A percentile compares a stretch with the other conserved stretches of the same genome.
Conservation (phyloP, 2,113 vertebrate genomes). For the Ia io region DNA sequence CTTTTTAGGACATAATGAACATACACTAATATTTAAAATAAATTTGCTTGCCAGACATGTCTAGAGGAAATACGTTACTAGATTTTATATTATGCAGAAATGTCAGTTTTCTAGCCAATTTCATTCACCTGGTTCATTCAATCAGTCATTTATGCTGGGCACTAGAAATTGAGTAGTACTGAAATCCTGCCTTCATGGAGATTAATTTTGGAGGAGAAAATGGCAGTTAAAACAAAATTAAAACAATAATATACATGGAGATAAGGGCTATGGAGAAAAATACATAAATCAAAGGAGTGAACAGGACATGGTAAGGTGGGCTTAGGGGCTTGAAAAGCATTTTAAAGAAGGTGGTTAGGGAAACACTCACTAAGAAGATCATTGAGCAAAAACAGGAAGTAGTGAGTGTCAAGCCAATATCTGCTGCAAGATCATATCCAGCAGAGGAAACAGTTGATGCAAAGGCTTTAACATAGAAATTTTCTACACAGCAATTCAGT, state of each 20-base stretch:
- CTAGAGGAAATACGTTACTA: background rate
- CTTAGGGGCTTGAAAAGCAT: background rate
- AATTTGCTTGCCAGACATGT: background rate
- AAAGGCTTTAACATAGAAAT: background rate
- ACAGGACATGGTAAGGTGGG: background rate
- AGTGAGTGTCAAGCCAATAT: background rate
- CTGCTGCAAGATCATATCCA: background rate
- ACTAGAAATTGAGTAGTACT: conserved; percentile 22
- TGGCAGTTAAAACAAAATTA: background rate
- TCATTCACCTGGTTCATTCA: conserved; percentile 1
- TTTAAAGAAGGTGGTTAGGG: background rate
- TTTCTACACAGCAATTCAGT: background rate
- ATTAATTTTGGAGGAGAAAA: background rate
- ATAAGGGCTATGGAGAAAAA: background rate
- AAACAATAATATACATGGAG: background rate
- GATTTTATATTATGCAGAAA: conserved; percentile 6
- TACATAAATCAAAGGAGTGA: background rate
- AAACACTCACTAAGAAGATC: background rate
- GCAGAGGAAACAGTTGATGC: background rate
- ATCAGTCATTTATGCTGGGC: background rate
- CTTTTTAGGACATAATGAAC: background rate
- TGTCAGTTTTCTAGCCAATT: background rate
- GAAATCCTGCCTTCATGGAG: background rate
- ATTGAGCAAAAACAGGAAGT: background rate
- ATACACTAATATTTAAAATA: conserved; percentile 24